Conservation (phyloP, 2,888 invertebrate species). For the Lucinisca nassula region DNA sequence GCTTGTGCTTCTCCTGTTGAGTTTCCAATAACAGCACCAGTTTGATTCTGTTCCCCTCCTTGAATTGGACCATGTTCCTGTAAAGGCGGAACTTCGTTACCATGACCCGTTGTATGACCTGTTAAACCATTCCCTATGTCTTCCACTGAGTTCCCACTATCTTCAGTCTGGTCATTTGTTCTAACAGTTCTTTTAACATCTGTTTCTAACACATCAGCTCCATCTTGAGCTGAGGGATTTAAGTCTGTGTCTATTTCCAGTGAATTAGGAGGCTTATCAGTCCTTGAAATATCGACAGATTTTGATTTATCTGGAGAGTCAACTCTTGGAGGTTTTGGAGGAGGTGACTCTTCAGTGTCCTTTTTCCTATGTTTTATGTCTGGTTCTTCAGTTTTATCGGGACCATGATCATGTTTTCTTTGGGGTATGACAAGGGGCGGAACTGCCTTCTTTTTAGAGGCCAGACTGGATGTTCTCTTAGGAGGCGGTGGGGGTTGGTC, state of each 20-base stretch:
- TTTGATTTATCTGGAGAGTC: constrained; percentile 19
- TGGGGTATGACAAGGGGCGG: constrained; percentile 65
- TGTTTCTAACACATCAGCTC: background rate
- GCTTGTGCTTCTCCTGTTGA: background rate
- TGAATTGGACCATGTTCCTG: background rate
- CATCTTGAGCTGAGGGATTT: background rate
- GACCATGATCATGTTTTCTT: constrained; percentile 11
- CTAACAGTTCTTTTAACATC: constrained; percentile 2
- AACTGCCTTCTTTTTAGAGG: constrained; percentile 41
- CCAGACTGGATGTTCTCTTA: constrained; percentile 63
- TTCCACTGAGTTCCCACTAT: background rate
- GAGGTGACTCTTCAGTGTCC: constrained; percentile 40
- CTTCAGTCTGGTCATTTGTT: constrained; percentile 9
- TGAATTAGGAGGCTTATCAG: background rate
- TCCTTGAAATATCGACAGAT: background rate
- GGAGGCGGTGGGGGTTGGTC: constrained; percentile 74
- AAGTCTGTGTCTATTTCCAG: background rate
- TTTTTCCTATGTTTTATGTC: constrained; percentile 47
- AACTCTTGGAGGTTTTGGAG: constrained; percentile 32
- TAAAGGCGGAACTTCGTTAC: constrained; percentile 2
- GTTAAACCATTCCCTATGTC: background rate
- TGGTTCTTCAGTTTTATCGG: constrained; percentile 35
- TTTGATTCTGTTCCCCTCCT: constrained; percentile 1
- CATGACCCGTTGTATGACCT: background rate
- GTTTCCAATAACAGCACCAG: background rate